These are phyloP conservation scores for Mystacides longicornis DNA, from an alignment of 2,888 invertebrate species.

Conservation along the genomic window DNA sequence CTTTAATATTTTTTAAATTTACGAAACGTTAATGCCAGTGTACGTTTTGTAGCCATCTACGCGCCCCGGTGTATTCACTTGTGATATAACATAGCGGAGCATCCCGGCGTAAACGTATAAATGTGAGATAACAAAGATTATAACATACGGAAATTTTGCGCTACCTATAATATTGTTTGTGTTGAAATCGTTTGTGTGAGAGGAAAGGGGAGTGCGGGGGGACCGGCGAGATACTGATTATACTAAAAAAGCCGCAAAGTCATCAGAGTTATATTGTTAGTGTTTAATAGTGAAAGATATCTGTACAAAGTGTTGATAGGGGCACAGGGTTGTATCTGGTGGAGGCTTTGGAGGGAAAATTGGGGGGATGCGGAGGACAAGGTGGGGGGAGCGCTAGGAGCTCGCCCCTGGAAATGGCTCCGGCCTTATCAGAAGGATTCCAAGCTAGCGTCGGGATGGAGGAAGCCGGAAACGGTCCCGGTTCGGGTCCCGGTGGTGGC, in stretches of 20 bases:
- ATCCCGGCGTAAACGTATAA: background rate
- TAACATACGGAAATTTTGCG: constrained; percentile 1
- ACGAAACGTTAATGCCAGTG: constrained; percentile 14
- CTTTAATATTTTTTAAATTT: constrained; percentile 38
- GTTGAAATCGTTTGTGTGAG: background rate
- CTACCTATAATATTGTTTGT: constrained; percentile 2
- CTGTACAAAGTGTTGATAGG: background rate
- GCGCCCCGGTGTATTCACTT: background rate
- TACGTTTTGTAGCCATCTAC: background rate
- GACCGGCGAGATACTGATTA: constrained; percentile 1
- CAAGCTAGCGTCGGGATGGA: constrained; percentile 39
- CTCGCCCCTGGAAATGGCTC: constrained; percentile 56
- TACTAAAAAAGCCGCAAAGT: background rate
- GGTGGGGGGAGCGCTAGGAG: constrained; percentile 14
- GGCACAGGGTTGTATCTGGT: background rate
- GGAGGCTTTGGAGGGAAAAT: background rate
- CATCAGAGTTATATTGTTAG: background rate
- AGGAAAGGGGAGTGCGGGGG: background rate
- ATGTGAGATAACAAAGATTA: background rate
- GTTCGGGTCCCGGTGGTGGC: constrained; percentile 46
- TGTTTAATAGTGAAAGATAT: background rate
- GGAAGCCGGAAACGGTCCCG: constrained; percentile 38
- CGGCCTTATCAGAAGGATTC: constrained; percentile 76
- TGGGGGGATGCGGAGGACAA: constrained; percentile 14
- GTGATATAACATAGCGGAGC: constrained; percentile 30